Percentiles rank a stretch among this genome's conserved stretches.
Conservation (phyloP, 2,797 vertebrate genomes). For the Galaxias olidus region DNA sequence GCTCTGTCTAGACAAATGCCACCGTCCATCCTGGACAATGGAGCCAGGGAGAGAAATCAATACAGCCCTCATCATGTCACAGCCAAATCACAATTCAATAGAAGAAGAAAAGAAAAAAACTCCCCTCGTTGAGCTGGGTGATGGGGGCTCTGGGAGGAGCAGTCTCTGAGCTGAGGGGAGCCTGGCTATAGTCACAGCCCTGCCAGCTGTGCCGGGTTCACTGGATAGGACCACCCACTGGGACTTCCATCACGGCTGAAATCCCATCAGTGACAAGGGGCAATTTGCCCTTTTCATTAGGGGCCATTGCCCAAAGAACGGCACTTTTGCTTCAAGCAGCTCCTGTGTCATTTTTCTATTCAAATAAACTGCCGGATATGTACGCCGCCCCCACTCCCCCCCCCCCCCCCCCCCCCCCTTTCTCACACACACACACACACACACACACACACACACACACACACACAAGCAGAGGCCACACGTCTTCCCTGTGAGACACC, state of each 20-base stretch:
- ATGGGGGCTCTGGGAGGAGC: conserved; percentile 18
- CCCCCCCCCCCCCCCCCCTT: no score
- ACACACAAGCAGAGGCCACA: conserved; percentile 31
- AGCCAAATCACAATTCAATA: conserved; percentile 8
- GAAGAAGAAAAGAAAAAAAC: conserved; percentile 24
- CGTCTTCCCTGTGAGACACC: conserved; percentile 5
- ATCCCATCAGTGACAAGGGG: conserved; percentile 25
- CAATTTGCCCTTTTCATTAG: conserved; percentile 39
- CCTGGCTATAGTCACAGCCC: no score
- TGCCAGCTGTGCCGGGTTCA: no score
- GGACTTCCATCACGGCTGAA: conserved; percentile 11
- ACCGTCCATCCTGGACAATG: not conserved
- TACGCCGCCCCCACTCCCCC: conserved; percentile 3
- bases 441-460: no score
- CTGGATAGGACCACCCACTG: conserved; percentile 14
- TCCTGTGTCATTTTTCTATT: conserved; percentile 31
- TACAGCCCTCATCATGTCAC: not conserved
- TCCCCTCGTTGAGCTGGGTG: conserved; percentile 4
- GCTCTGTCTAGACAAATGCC: not conserved
- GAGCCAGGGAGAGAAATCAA: conserved; percentile 17
- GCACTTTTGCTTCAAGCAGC: conserved; percentile 5
- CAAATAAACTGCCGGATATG: not conserved
- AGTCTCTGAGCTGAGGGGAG: conserved; percentile 16
- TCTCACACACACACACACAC: no score
- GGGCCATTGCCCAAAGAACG: not conserved